A percentile compares a stretch with the other conserved stretches of the same genome.
Conservation (phyloP, 2,797 vertebrate species). For the Galagoides demidoff region DNA sequence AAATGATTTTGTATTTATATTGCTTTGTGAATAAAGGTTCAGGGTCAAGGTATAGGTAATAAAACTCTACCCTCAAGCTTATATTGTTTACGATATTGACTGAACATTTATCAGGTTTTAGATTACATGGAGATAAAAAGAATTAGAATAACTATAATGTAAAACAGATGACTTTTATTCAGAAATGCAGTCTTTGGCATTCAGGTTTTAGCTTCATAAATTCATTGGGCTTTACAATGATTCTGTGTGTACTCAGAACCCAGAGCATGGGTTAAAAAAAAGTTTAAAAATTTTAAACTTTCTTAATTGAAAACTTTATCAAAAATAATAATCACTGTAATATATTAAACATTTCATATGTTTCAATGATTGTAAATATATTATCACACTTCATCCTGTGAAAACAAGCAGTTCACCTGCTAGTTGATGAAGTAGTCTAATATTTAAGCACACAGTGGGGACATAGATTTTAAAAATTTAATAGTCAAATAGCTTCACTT, state of each 20-base stretch:
- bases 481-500: conserved; percentile 17
- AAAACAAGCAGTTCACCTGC: conserved; percentile 18
- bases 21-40: conserved; percentile 26
- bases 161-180: neutral
- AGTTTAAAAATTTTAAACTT: neutral
- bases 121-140: neutral
- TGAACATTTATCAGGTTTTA: conserved; percentile 18
- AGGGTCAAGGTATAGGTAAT: neutral
- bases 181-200: neutral
- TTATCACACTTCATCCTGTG: neutral
- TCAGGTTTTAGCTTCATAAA: neutral
- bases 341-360: neutral
- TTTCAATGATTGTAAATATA: neutral
- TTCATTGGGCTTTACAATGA: neutral
- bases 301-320: conserved; percentile 12
- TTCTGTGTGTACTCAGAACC: neutral
- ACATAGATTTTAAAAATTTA: conserved; percentile 11
- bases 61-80: neutral
- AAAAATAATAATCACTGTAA: neutral
- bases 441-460: neutral
- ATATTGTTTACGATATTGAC: neutral
- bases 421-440: neutral
- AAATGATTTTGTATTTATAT: conserved; percentile 18
- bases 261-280: neutral
- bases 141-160: neutral